Evolutionary conservation across 2,888 invertebrate species (phyloP), one percentile per base, ranked within the genome.

Genomic region (Thera obeliscata): DNA sequence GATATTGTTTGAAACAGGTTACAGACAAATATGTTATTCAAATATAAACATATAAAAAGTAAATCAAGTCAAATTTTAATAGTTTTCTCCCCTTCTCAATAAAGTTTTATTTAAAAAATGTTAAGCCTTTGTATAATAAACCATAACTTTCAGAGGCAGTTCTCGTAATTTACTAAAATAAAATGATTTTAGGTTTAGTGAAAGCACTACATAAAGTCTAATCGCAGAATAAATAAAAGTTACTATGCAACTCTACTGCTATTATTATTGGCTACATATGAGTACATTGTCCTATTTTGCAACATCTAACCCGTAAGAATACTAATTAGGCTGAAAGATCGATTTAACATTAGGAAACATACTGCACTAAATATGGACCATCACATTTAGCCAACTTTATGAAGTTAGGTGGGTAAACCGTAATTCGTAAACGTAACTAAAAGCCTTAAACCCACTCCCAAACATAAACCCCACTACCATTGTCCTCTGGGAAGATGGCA

Each of bases 251-350:
- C 64, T 61, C 61, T 60, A 71, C 50, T 66, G 64, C 61, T 69
- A 65, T 41, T 38, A 61, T 62, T 73, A 69, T 33, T 54, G 78
- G 81, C 87, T 89, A 89, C 83, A 80, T 72, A 22, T 1, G 83
- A 83, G 74, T 86, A 84, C 83, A 82, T 74, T 78, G 73, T 73
- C 76, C 85, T 87, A 85, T 73, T 58, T 69, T 78, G 77, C 79
- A 86, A 86, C 83, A 73, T 80, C 86, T 88, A 87, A 86, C 82
- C 84, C 87, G 87, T 80, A 81, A 79, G 68, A 74, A 65, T 58
- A 62, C 38, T 38, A 1, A 38, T 7, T 46, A 55, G 66, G 69
- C 67, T 71, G 71, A 69, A 55, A 70, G 55, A 64, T 59, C 8
- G 43, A 57, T 50, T 22, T 55, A 55, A 62, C 59, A 7, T 67